phyloP scores from a whole-genome alignment of 2,888 invertebrate genomes.

The Drosophila percnosoma region DNA sequence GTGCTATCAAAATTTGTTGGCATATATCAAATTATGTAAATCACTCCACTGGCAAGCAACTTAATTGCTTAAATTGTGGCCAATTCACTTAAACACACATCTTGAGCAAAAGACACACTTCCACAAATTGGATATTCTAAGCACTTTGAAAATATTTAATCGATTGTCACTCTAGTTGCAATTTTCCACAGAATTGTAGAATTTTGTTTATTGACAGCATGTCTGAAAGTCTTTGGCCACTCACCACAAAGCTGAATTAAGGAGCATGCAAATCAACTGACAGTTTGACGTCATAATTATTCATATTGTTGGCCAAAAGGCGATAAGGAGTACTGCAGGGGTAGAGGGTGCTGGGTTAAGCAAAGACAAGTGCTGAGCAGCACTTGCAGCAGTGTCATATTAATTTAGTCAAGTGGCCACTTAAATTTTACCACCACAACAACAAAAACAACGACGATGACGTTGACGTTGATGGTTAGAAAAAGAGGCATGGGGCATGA shows the following conservation, averaged over 20 bases:
- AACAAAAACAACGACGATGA: constrained; percentile 28
- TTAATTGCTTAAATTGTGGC: constrained; percentile 22
- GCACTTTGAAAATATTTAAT: constrained; percentile 25
- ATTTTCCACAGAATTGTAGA: constrained; percentile 32
- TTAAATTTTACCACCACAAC: constrained; percentile 72
- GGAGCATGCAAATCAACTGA: constrained; percentile 70
- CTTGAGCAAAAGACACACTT: neutral
- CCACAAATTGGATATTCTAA: constrained; percentile 7
- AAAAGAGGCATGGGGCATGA: neutral
- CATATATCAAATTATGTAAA: constrained; percentile 13
- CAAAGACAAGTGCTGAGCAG: constrained; percentile 63
- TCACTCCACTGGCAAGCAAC: neutral
- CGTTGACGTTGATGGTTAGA: constrained; percentile 24
- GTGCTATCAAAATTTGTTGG: neutral
- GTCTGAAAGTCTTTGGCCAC: constrained; percentile 37
- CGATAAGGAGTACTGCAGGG: constrained; percentile 18
- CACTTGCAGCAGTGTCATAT: constrained; percentile 76
- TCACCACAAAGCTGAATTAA: constrained; percentile 29
- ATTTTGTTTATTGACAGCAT: constrained; percentile 37
- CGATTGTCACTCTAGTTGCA: constrained; percentile 40
- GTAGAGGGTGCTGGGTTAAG: constrained; percentile 3
- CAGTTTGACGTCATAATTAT: constrained; percentile 72
- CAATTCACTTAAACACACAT: constrained; percentile 7
- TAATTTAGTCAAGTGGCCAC: constrained; percentile 80
- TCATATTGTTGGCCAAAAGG: constrained; percentile 69